Conservation (phyloP, 30 jellyfish, hydroid and myxozoan species). For the Cassiopea andromeda region DNA sequence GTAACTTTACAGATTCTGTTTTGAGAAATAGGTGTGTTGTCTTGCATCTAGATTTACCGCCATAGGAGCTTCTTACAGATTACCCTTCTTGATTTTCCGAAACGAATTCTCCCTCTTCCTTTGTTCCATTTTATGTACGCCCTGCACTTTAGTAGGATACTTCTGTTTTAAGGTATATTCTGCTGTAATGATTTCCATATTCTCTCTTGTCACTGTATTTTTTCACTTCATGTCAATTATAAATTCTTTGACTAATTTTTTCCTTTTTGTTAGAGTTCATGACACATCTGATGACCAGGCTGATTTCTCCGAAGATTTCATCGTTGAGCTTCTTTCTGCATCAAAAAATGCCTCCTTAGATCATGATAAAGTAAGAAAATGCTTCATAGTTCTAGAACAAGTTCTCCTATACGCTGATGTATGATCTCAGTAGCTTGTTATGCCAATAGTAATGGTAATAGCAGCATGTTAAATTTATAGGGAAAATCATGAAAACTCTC, state of each 20-base stretch:
- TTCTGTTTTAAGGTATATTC: no score
- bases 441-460: no score
- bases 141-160: no score
- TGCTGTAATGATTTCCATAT: no score
- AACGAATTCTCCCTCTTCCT: no score
- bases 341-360: constrained; percentile 84
- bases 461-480: no score
- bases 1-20: constrained; percentile 85
- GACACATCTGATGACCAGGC: constrained; percentile 1
- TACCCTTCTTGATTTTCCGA: no score
- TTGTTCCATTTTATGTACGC: no score
- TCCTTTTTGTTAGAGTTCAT: neutral
- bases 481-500: no score
- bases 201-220: neutral
- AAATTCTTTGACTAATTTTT: neutral
- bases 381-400: neutral
- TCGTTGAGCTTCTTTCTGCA: constrained; percentile 50
- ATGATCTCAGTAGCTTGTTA: neutral
- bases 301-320: constrained; percentile 69
- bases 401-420: neutral
- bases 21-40: constrained; percentile 67
- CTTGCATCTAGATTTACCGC: no score
- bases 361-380: constrained; percentile 80
- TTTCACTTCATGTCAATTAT: neutral
- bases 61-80: no score